These are phyloP conservation scores for Dyspetes luteomarginatus DNA, from an alignment of 2,888 invertebrate species.

Conservation along the genomic window DNA sequence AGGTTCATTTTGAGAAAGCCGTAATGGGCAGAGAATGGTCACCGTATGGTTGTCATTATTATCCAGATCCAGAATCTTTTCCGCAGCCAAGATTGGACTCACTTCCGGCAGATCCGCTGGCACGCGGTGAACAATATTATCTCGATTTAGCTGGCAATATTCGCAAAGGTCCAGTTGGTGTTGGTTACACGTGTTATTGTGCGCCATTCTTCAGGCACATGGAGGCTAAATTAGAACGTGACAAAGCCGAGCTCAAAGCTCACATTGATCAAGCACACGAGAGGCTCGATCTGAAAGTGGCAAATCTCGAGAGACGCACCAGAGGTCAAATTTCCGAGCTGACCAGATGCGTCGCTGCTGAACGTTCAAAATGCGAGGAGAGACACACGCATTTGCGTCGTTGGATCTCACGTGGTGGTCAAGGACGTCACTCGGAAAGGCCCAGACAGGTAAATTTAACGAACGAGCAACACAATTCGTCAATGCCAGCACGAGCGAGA, in stretches of 20 bases:
- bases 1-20: conserved; percentile 85
- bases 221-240: conserved; percentile 92
- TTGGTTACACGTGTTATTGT: conserved; percentile 96
- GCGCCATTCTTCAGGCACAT: conserved; percentile 95
- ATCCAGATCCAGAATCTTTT: conserved; percentile 93
- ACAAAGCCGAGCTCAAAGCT: conserved; percentile 91
- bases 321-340: conserved; percentile 89
- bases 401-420: conserved; percentile 87
- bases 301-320: conserved; percentile 90
- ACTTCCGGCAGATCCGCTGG: conserved; percentile 92
- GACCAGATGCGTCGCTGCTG: conserved; percentile 87
- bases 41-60: conserved; percentile 96
- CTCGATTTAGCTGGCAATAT: conserved; percentile 97
- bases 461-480: conserved; percentile 84
- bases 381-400: conserved; percentile 89
- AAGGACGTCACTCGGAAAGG: conserved; percentile 86
- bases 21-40: conserved; percentile 87
- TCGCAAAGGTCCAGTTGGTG: conserved; percentile 97
- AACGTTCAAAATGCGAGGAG: conserved; percentile 86
- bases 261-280: conserved; percentile 92
- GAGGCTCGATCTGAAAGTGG: conserved; percentile 91
- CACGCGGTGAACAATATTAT: conserved; percentile 96
- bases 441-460: conserved; percentile 82
- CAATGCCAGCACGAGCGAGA: conserved; percentile 88
- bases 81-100: conserved; percentile 94